phyloP scores from a whole-genome alignment of 2,797 vertebrate genomes.

The Dallia pectoralis region DNA sequence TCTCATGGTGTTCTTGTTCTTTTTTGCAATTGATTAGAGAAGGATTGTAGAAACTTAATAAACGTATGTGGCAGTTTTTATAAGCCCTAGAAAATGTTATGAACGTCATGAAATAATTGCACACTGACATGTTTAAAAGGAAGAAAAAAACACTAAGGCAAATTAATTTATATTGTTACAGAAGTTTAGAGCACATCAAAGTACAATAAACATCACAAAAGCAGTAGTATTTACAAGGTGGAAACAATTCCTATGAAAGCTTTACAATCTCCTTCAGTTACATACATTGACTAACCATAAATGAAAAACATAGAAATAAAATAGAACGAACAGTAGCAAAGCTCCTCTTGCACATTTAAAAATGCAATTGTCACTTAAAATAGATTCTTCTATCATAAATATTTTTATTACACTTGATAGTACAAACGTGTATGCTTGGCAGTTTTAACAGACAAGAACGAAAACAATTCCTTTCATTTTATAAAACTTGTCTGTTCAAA shows the following conservation, averaged over 20 bases:
- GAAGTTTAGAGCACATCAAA: conserved; percentile 78
- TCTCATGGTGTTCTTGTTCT: background rate
- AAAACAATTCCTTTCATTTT: conserved; percentile 56
- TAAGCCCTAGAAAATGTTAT: no score
- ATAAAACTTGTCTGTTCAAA: conserved; percentile 65
- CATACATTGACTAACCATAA: conserved; percentile 71
- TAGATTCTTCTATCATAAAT: conserved; percentile 67
- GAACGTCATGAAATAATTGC: no score
- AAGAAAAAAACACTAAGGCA: background rate
- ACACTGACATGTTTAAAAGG: no score
- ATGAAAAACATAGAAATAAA: conserved; percentile 67
- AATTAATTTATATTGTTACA: conserved; percentile 72
- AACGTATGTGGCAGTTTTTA: no score
- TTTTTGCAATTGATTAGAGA: no score
- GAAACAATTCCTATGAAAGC: conserved; percentile 76
- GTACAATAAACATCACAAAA: conserved; percentile 81
- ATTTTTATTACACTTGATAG: conserved; percentile 73
- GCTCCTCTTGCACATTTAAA: conserved; percentile 70
- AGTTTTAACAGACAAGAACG: conserved; percentile 68
- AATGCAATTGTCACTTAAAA: conserved; percentile 63
- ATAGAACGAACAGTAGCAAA: conserved; percentile 59
- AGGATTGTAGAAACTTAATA: no score
- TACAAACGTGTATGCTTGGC: conserved; percentile 81
- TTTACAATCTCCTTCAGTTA: conserved; percentile 75
- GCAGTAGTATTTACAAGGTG: conserved; percentile 84